A percentile compares a stretch with the other conserved stretches of the same genome.
These are phyloP conservation scores for Rissa tridactyla DNA, from an alignment of 2,113 vertebrate species.

Conservation along the genomic window DNA sequence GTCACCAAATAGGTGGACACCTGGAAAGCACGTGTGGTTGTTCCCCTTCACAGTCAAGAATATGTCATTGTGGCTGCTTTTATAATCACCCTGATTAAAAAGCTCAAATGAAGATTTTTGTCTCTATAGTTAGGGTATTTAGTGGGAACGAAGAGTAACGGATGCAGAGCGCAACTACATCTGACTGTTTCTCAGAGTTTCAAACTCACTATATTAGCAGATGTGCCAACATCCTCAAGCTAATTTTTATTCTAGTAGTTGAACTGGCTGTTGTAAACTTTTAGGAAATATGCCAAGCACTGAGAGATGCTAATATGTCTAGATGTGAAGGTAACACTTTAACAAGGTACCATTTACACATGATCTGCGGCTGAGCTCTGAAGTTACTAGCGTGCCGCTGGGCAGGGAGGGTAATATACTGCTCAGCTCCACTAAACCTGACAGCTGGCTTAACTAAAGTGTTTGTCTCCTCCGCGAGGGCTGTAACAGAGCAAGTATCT, in stretches of 20 bases:
- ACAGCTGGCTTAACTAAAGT: neutral
- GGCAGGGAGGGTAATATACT: neutral
- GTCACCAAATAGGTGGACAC: neutral
- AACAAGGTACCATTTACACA: neutral
- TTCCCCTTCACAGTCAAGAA: neutral
- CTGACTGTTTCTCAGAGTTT: neutral
- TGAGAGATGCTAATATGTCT: neutral
- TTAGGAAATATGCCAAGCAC: neutral
- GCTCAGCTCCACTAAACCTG: neutral
- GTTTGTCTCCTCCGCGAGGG: neutral
- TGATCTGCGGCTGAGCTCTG: neutral
- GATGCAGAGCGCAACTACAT: neutral
- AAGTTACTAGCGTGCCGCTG: neutral
- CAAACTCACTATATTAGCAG: neutral
- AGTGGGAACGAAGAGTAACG: neutral
- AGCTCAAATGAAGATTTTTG: neutral
- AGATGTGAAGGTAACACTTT: neutral
- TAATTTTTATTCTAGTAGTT: neutral
- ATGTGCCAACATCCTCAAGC: neutral
- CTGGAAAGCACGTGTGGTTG: neutral
- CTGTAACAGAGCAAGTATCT: neutral
- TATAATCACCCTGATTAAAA: neutral
- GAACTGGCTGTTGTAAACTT: neutral
- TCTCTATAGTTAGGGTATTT: neutral
- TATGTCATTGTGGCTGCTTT: neutral